Evolutionary conservation across 2,113 vertebrate species (phyloP).

Genomic region (Menidia beryllina): DNA sequence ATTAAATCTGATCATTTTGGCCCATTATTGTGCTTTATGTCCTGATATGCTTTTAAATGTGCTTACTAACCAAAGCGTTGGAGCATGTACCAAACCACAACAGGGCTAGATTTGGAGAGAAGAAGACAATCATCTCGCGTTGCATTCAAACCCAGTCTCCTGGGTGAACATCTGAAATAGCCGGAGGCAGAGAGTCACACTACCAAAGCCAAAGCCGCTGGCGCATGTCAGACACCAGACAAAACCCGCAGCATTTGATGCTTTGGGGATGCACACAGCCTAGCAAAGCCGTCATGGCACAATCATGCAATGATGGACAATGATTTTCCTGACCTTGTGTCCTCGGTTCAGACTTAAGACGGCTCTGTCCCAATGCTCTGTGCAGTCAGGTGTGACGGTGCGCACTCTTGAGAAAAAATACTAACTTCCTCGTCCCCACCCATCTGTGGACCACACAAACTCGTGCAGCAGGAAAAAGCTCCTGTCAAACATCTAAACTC

Average conservation of each 20-base stretch:
- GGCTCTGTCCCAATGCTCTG: neutral
- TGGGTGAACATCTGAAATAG: neutral
- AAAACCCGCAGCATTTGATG: neutral
- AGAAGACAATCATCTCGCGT: neutral
- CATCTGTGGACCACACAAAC: neutral
- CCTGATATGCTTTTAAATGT: no score
- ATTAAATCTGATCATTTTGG: neutral
- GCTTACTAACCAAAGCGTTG: neutral
- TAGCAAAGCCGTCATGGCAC: neutral
- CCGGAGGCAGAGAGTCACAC: neutral
- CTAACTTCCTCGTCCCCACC: neutral
- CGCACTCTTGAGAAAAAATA: neutral
- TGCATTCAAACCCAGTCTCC: neutral
- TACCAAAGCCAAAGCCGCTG: neutral
- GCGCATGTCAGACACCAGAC: neutral
- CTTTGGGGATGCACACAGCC: neutral
- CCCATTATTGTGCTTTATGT: neutral
- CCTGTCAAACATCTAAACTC: neutral
- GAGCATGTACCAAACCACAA: neutral
- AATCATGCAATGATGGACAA: neutral
- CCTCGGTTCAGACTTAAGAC: neutral
- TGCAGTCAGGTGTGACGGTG: neutral
- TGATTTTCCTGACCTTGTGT: neutral
- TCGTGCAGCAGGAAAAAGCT: neutral
- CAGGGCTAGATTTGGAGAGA: neutral